Evolutionary conservation across 2,888 invertebrate genomes (phyloP).

Genomic region (Caenorhabditis macrosperma): DNA sequence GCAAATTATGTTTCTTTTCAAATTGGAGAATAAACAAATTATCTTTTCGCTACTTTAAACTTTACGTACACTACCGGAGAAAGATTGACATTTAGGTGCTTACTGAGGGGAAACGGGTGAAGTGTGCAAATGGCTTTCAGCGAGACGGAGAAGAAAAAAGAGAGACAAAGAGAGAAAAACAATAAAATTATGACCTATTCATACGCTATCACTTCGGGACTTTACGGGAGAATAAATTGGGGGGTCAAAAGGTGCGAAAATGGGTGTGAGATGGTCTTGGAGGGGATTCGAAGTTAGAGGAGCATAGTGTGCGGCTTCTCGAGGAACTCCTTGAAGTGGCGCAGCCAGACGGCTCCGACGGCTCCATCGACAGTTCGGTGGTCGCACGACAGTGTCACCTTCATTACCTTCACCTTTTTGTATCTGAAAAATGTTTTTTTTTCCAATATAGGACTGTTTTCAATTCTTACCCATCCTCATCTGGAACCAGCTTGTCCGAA

Average conservation of each 20-base stretch:
- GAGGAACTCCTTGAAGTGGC: conserved; percentile 89
- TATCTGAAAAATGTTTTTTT: conserved; percentile 62
- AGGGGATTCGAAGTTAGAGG: conserved; percentile 84
- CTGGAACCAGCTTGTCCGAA: conserved; percentile 73
- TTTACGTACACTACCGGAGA: conserved; percentile 37
- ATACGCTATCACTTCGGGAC: conserved; percentile 49
- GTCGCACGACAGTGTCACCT: conserved; percentile 95
- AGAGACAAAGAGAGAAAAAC: conserved; percentile 1
- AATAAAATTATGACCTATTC: conserved; percentile 52
- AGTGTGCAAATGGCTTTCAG: background rate
- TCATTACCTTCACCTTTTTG: conserved; percentile 85
- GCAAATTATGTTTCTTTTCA: too few relatives aligned
- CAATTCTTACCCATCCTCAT: conserved; percentile 70
- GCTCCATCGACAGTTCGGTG: conserved; percentile 98
- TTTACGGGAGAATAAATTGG: conserved; percentile 11
- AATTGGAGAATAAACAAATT: background rate
- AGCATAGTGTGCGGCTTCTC: conserved; percentile 96
- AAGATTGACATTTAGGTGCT: conserved; percentile 8
- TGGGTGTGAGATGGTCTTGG: conserved; percentile 6
- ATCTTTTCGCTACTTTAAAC: conserved; percentile 5
- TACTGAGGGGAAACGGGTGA: conserved; percentile 8
- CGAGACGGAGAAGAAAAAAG: background rate
- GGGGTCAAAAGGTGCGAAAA: conserved; percentile 20
- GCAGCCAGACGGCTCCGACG: conserved; percentile 95
- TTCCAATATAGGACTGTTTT: background rate